Evolutionary conservation across 2,888 invertebrate genomes (phyloP), one percentile per base, ranked within the genome.

Genomic region (Sesia bembeciformis): DNA sequence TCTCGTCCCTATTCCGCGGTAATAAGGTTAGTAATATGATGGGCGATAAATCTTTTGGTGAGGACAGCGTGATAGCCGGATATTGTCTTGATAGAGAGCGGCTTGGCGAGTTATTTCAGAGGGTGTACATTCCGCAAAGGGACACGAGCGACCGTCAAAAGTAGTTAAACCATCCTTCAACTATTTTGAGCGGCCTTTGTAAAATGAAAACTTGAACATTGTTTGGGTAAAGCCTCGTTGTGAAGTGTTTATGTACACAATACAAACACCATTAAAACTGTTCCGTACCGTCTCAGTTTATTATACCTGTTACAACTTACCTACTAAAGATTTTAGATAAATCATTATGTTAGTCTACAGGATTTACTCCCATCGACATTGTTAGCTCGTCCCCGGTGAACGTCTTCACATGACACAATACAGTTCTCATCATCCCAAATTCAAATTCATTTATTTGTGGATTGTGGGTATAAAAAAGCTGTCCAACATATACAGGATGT

Each of bases 51-150:
- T 74, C 78, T 50, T 74, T 72, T 46, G 75, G 65, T 3, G 78
- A 79, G 4, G 78, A 80, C 40, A 75, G 71, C 59, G 57, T 76
- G 52, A 60, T 63, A 53, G 63, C 70, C 40, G 78, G 78, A 50
- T 84, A 74, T 63, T 84, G 81, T 68, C 72, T 83, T 5, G 77
- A 82, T 60, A 74, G 76, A 39, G 80, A 81, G 59, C 76, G 78
- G 67, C 72, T 83, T 63, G 78, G 74, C 3, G 77, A 83, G 70
- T 66, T 84, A 64, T 83, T 85, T 54, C 81, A 85, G 57, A 83
- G 75, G 67, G 74, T 81, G 39, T 78, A 78, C 67, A 76, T 86
- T 63, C 84, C 86, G 52, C 86, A 86, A 61, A 78, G 78, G 60
- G 85, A 85, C 63, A 74, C 67, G 8, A 67, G 70, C 43, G 72